phyloP scores from a whole-genome alignment of 2,797 vertebrate genomes.

The Neosalanx taihuensis region DNA sequence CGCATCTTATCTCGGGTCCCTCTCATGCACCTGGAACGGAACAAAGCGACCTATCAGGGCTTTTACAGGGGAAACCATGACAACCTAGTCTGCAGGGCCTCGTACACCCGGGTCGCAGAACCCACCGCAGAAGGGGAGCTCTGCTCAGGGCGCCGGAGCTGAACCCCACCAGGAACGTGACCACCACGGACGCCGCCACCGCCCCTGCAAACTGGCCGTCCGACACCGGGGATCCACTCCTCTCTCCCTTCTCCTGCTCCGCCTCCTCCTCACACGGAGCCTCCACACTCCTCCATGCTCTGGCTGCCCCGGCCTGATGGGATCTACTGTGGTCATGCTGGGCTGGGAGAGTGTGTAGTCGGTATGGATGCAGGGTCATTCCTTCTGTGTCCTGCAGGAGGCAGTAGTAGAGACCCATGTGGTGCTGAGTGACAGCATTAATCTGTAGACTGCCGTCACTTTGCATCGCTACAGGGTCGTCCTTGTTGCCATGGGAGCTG shows the following conservation, averaged over 20 bases:
- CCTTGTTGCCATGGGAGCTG: conserved; percentile 13
- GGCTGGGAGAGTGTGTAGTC: conserved; percentile 23
- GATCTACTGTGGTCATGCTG: background rate
- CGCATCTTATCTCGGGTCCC: background rate
- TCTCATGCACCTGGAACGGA: conserved; percentile 46
- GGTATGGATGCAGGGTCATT: conserved; percentile 51
- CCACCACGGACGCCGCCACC: conserved; percentile 63
- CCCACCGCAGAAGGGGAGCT: conserved; percentile 57
- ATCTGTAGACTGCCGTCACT: conserved; percentile 60
- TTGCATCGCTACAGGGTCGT: conserved; percentile 44
- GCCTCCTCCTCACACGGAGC: conserved; percentile 1
- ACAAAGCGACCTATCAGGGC: background rate
- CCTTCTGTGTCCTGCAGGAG: conserved; percentile 43
- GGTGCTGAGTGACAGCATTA: conserved; percentile 43
- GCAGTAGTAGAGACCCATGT: conserved; percentile 72
- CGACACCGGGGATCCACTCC: conserved; percentile 10
- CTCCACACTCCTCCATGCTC: conserved; percentile 3
- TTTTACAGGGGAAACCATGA: no score
- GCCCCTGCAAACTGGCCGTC: conserved; percentile 48
- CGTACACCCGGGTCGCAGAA: background rate
- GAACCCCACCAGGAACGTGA: conserved; percentile 72
- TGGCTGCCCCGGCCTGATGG: background rate
- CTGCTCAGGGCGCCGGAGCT: conserved; percentile 64
- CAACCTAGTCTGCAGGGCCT: no score
- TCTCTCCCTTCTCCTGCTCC: background rate